Base-by-base conservation (phyloP, 2,888 invertebrate species). In the Acholoe squamosa region DNA sequence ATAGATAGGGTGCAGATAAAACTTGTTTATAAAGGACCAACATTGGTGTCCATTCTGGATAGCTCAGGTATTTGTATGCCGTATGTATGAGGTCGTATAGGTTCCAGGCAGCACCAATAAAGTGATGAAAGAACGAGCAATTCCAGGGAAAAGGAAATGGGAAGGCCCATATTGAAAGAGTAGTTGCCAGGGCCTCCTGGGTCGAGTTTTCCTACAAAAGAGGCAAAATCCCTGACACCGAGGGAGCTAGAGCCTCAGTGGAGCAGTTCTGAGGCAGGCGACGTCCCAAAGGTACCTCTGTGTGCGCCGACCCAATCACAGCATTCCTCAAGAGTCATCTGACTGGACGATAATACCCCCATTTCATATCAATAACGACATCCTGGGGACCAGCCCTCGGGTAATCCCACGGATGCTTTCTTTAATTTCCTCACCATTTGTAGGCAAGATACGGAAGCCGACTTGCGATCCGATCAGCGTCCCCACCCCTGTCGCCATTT, bases 401-500 rank as follows among this genome's bases (percentile, higher is more conserved):
- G 25, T 86, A 54, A 54, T 86, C 86, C 86, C 86, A 28, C 25
- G 54, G 31, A 52, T 54, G 54, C 3, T 86, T 52, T 86, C 86
- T 86, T 86, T 86, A 86, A 86, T 86, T 54, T 86, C 86, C 86
- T 86, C 52, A 86, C 0, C 86, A 28, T 54, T 33, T 86, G 52
- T 28, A 25, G 52, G 7, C 19, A 54, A 86, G 86, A 86, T 86
- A 54, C 52, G 86, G 84, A 43, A n/a, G 33, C 84, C 84, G 14
- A 43, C 43, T 22, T 77, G 77, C 19, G 77, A 84, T 34, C 71
- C 71, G 34, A 51, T 84, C 84, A 28, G 25, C 0, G 52, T 54
- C 34, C 19, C 80, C 34, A 19, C 28, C 16, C 16, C 76, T 0
- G 76, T 7, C 25, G 28, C 76, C n/a, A 16, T 16, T 86, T 86